Base-by-base conservation (phyloP, 2,888 invertebrate genomes). In the Agrochola circellaris region DNA sequence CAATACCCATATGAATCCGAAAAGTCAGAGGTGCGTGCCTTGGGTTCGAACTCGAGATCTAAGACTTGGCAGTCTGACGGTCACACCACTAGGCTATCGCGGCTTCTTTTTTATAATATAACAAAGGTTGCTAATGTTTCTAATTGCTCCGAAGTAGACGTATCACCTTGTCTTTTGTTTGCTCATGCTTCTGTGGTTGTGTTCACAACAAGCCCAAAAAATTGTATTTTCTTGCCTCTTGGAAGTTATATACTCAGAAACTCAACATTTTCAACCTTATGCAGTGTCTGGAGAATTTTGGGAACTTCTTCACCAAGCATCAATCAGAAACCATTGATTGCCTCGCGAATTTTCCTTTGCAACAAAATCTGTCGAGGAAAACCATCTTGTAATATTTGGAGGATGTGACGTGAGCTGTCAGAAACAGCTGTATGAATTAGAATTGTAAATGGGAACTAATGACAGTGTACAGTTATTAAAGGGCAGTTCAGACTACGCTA, bases 401-500 rank as follows among this genome's bases (percentile, higher is more conserved):
- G 3, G 26, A 62, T 17, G 75, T 62, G n/a, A n/a, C 15, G 61
- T 62, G 34, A 82, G 20, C 15, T 30, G 62, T 48, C 30, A 75
- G 54, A 34, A 60, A 23, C 60, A 82, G 34, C 26, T 26, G 54
- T 75, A 34, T 45, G 20, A 56, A 62, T 76, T 82, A 54, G 56
- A 83, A 79, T 83, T 79, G 34, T 54, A 84, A 64, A 79, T 79
- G 38, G 23, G 20, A 71, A 48, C 45, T n/a, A 66, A 72, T 45
- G 34, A 34, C 42, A 58, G 11, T 51, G 8, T 60, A 58, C 15
- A 26, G 26, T 30, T 62, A 58, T 51, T 62, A 62, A 15, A 45
- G 13, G 45, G 45, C 13, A 13, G 45, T 45, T 45, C 45, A 13
- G 45, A 45, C 13, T 45, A 13, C 45, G 15, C 45, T 45, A 45